Conservation (phyloP, 2,888 invertebrate species). For the Sinodicranocentrus sp. region DNA sequence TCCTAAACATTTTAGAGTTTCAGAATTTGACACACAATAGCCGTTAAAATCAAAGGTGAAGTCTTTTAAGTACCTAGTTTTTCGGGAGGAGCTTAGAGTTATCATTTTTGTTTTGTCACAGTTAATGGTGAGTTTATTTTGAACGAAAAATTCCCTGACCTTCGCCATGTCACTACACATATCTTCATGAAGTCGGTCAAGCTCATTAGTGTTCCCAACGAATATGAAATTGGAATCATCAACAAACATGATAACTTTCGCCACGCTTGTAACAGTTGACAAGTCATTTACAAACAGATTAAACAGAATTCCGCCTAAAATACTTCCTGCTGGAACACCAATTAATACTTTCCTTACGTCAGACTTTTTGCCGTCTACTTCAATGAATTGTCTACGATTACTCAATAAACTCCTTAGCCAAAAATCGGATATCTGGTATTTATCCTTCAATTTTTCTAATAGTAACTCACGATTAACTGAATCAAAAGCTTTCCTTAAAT, state of each 20-base stretch:
- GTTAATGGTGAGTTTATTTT: neutral
- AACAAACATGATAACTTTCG: neutral
- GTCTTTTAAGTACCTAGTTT: too few species aligned
- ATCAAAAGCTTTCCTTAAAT: neutral
- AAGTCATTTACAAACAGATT: neutral
- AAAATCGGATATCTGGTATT: too few species aligned
- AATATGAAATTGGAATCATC: slow-evolving; percentile 14
- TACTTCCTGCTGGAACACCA: slow-evolving; percentile 1
- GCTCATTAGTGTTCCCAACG: neutral
- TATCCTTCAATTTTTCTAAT: too few species aligned
- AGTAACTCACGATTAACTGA: neutral
- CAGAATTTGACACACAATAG: too few species aligned
- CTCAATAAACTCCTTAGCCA: too few species aligned
- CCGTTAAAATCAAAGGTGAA: too few species aligned
- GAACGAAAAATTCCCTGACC: neutral
- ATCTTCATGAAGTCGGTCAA: neutral
- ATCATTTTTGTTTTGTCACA: slow-evolving; percentile 8
- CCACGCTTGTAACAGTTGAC: neutral
- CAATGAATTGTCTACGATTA: neutral
- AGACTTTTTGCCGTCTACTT: neutral
- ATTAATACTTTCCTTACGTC: neutral
- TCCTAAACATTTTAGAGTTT: neutral
- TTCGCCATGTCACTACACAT: neutral
- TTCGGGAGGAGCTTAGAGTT: too few species aligned
- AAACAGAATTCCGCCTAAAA: neutral